phyloP scores from a whole-genome alignment of 1,140 invertebrate species.

The Lordiphosa collinella region DNA sequence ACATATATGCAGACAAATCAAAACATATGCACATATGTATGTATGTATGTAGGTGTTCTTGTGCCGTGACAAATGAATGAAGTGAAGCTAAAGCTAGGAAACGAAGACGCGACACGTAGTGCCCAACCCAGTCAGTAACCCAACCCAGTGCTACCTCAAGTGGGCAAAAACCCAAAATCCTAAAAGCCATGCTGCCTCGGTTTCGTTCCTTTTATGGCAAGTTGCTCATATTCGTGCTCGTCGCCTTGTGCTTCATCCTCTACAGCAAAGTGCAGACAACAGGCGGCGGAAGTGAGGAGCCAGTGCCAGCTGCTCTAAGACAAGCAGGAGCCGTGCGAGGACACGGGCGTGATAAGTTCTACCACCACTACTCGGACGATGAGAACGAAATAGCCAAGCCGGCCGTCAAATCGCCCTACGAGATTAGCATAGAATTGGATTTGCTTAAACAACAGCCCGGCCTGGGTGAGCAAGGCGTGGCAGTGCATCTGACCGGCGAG shows the following conservation, averaged over 20 bases:
- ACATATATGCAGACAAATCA: slow-evolving; percentile 1
- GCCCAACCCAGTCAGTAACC: slow-evolving; percentile 3
- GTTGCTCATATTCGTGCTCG: slow-evolving; percentile 67
- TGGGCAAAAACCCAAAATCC: too few relatives aligned
- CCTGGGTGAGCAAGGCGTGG: slow-evolving; percentile 85
- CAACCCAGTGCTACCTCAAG: slow-evolving; percentile 48
- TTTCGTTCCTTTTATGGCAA: slow-evolving; percentile 78
- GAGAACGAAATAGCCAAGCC: slow-evolving; percentile 53
- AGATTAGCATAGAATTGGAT: slow-evolving; percentile 74
- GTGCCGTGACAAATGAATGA: slow-evolving; percentile 44
- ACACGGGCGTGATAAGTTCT: slow-evolving; percentile 21
- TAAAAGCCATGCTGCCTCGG: slow-evolving; percentile 70
- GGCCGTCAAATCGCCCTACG: slow-evolving; percentile 65
- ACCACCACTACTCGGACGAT: slow-evolving; percentile 18
- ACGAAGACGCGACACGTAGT: slow-evolving; percentile 29
- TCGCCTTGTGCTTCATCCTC: slow-evolving; percentile 69
- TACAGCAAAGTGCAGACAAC: slow-evolving; percentile 70
- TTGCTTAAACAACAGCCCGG: slow-evolving; percentile 73
- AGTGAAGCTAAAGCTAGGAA: slow-evolving; percentile 11
- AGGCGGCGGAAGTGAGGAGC: slow-evolving; percentile 29
- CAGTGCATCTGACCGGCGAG: slow-evolving; percentile 82
- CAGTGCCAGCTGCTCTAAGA: neutral
- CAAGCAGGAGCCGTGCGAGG: slow-evolving; percentile 14
- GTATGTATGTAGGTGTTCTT: slow-evolving; percentile 10
- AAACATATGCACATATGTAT: slow-evolving; percentile 24